Evolutionary conservation across 2,888 invertebrate genomes (phyloP).

Genomic region (Melanotus villosus): DNA sequence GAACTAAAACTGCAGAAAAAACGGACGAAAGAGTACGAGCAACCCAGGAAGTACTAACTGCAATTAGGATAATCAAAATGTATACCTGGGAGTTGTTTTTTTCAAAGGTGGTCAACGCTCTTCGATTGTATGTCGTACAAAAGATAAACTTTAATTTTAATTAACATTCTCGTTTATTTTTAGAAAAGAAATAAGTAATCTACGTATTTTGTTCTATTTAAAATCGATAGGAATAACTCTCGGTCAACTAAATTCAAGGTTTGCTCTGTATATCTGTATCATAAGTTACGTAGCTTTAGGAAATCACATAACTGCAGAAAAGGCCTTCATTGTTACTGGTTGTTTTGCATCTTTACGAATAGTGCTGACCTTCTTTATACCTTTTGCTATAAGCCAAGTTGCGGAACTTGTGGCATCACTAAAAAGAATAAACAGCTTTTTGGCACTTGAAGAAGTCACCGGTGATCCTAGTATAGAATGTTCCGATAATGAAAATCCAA

Average conservation of each 20-base stretch:
- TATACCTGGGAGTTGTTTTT: conserved; percentile 91
- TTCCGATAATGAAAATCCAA: not conserved
- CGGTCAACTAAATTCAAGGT: conserved; percentile 59
- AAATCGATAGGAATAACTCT: conserved; percentile 58
- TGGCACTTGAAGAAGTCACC: conserved; percentile 59
- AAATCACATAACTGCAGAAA: conserved; percentile 83
- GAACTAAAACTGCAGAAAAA: conserved; percentile 83
- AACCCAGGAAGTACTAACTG: conserved; percentile 90
- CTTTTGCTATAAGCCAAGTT: conserved; percentile 85
- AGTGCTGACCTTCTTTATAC: conserved; percentile 91
- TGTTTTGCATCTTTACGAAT: conserved; percentile 90
- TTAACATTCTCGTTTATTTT: too few relatives aligned
- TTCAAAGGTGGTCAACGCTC: conserved; percentile 77
- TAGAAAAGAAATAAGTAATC: conserved; percentile 78
- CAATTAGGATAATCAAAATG: conserved; percentile 91
- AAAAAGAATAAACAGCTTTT: conserved; percentile 76
- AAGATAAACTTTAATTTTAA: too few relatives aligned
- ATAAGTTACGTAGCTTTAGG: conserved; percentile 78
- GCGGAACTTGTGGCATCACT: conserved; percentile 86
- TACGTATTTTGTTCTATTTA: conserved; percentile 60
- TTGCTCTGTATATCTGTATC: conserved; percentile 63
- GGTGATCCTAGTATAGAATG: conserved; percentile 51
- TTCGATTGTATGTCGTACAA: conserved; percentile 81
- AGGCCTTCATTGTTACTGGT: conserved; percentile 90
- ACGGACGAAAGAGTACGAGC: conserved; percentile 92